A percentile compares a stretch with the other conserved stretches of the same genome.
phyloP scores from a whole-genome alignment of 2,797 vertebrate species.

The Poecile montanus region DNA sequence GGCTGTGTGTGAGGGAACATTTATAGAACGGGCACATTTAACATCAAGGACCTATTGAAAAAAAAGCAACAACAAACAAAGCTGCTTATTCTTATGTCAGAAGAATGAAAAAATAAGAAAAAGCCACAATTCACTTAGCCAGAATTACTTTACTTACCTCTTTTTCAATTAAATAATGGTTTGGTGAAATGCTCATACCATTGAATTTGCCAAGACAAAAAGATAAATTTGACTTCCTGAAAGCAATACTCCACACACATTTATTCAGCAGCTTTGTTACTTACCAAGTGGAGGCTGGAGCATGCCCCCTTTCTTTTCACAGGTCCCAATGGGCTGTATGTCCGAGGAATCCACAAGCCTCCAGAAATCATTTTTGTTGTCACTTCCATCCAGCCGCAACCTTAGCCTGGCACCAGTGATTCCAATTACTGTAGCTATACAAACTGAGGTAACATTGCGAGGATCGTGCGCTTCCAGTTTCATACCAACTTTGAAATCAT shows the following conservation, averaged over 20 bases:
- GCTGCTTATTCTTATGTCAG: neutral
- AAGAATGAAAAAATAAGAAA: neutral
- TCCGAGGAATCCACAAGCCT: slow-evolving; percentile 94
- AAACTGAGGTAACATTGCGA: slow-evolving; percentile 90
- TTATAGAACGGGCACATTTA: neutral
- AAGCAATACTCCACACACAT: neutral
- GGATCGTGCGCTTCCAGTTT: slow-evolving; percentile 95
- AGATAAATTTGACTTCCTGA: neutral
- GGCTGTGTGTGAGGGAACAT: neutral
- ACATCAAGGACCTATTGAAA: neutral
- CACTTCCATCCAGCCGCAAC: slow-evolving; percentile 92
- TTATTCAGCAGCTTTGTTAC: slow-evolving; percentile 22
- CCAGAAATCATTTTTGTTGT: slow-evolving; percentile 98
- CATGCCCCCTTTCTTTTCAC: slow-evolving; percentile 96
- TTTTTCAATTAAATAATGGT: neutral
- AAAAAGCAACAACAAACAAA: neutral
- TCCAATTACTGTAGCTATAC: slow-evolving; percentile 93
- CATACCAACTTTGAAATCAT: slow-evolving; percentile 97
- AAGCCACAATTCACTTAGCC: neutral
- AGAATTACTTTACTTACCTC: neutral
- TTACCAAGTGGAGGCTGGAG: slow-evolving; percentile 94
- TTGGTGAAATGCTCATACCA: neutral
- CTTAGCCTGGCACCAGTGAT: slow-evolving; percentile 88
- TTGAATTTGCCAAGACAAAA: neutral
- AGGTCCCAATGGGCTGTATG: slow-evolving; percentile 93